Evolutionary conservation across 2,888 invertebrate species (phyloP).

Genomic region (Agriopis aurantiaria): DNA sequence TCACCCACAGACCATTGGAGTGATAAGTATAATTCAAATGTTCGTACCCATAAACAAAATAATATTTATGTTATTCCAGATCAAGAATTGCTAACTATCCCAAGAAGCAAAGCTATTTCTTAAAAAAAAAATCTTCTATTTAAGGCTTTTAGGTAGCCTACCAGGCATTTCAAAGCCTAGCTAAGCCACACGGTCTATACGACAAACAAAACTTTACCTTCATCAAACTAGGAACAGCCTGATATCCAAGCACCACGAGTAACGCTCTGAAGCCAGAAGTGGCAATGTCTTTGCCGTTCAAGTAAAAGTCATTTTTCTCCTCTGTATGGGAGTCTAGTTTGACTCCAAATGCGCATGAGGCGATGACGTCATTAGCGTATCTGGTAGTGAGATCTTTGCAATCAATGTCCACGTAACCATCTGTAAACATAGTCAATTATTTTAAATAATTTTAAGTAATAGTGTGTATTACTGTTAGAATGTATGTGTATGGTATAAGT

Average conservation of each 20-base stretch:
- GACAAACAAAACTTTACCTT: slow-evolving; percentile 6
- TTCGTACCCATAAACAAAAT: too few species aligned
- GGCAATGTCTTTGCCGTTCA: slow-evolving; percentile 66
- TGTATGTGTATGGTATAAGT: too few species aligned
- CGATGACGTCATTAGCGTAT: slow-evolving; percentile 85
- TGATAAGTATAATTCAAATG: too few species aligned
- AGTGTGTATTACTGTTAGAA: too few species aligned
- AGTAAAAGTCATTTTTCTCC: slow-evolving; percentile 83
- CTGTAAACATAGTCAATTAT: slow-evolving; percentile 7
- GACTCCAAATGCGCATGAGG: slow-evolving; percentile 81
- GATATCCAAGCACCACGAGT: slow-evolving; percentile 11
- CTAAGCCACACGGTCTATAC: neutral
- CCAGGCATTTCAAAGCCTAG: too few species aligned
- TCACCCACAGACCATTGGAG: too few species aligned
- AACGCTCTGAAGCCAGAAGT: neutral
- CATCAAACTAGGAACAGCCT: slow-evolving; percentile 11
- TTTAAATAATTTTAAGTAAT: too few species aligned
- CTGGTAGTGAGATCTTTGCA: slow-evolving; percentile 68
- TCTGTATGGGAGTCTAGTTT: slow-evolving; percentile 85
- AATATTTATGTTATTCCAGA: too few species aligned
- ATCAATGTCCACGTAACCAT: slow-evolving; percentile 13
- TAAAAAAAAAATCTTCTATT: too few species aligned
- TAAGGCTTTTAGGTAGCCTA: too few species aligned
- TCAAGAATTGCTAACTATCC: neutral
- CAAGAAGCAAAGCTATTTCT: too few species aligned